Evolutionary conservation across 2,888 invertebrate species (phyloP).

Genomic region (Chorisops tibialis): DNA sequence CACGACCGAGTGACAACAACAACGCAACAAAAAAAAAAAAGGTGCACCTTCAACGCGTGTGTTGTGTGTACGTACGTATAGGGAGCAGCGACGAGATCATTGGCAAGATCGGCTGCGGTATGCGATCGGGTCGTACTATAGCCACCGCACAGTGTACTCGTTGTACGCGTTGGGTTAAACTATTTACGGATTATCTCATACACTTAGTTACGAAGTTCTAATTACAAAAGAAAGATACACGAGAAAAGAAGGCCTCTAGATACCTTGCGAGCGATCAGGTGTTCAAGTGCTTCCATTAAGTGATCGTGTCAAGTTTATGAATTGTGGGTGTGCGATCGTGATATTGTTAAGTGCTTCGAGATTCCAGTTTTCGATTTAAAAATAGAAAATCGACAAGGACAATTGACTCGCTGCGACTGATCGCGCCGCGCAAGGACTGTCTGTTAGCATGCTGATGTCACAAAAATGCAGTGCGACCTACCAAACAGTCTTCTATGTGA

Average conservation of each 20-base stretch:
- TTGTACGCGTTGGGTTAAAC: neutral
- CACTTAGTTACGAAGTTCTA: constrained; percentile 21
- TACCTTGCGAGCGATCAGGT: constrained; percentile 17
- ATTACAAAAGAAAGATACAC: constrained; percentile 22
- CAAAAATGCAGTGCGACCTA: constrained; percentile 42
- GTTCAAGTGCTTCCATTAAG: constrained; percentile 10
- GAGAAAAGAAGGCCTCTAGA: constrained; percentile 12
- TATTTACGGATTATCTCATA: constrained; percentile 7
- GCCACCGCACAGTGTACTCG: neutral
- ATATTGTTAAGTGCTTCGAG: constrained; percentile 5
- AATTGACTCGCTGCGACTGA: constrained; percentile 1
- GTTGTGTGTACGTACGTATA: neutral
- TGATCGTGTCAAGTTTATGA: constrained; percentile 13
- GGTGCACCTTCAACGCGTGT: constrained; percentile 15
- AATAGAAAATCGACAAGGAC: neutral
- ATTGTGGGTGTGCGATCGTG: constrained; percentile 15
- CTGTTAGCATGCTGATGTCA: constrained; percentile 15
- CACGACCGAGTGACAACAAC: neutral
- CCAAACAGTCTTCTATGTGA: constrained; percentile 40
- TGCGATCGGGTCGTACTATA: neutral
- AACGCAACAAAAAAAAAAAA: neutral
- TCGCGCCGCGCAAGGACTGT: neutral
- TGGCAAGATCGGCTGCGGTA: constrained; percentile 1
- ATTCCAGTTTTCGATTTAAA: neutral
- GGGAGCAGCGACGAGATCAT: neutral